Base-by-base conservation (phyloP, 2,888 invertebrate species). In the Leptopilina drosophilae region DNA sequence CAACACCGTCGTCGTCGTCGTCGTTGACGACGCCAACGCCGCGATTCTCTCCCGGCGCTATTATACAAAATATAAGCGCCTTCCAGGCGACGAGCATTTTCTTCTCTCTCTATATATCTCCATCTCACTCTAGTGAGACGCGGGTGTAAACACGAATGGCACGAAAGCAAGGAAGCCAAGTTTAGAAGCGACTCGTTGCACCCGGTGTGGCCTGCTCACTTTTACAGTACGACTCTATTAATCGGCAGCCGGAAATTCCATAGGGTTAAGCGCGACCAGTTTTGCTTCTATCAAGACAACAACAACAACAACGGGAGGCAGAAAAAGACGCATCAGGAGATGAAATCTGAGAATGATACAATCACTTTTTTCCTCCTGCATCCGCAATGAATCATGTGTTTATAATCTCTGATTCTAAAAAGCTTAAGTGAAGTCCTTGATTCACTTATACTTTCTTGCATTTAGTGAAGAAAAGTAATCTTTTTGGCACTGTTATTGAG, bases 231-330 rank as follows among this genome's bases (percentile, higher is more conserved):
- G 81, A 79, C 83, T 82, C 85, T 83, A 81, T 86, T 83, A 82
- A 84, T 83, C 84, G 80, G 56, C 82, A 77, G 83, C 81, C 85
- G 84, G 83, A 82, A 84, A 83, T 84, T 83, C 82, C 78, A 79
- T 81, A 79, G 81, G 81, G 80, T 79, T 77, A 67, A 65, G 33
- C 69, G 42, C 76, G 67, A 69, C 5, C 46, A 73, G 56, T 33
- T 33, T 73, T 53, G 7, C 49, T 14, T 33, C 14, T 7, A 20
- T 49, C 46, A 46, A 42, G 9, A 42, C 8, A 67, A 5, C 20
- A 20, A 67, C 11, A 12, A 11, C 46, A 14, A 33, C 33, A 33
- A 33, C 33, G 5, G 33, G 33, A 33, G 33, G 33, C 33, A 33
- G 3, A 33, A 33, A 33, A 33, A 33, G 33, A 33, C 33, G 3